Conservation (phyloP, 2,888 invertebrate genomes). For the Ormia ochracea region DNA sequence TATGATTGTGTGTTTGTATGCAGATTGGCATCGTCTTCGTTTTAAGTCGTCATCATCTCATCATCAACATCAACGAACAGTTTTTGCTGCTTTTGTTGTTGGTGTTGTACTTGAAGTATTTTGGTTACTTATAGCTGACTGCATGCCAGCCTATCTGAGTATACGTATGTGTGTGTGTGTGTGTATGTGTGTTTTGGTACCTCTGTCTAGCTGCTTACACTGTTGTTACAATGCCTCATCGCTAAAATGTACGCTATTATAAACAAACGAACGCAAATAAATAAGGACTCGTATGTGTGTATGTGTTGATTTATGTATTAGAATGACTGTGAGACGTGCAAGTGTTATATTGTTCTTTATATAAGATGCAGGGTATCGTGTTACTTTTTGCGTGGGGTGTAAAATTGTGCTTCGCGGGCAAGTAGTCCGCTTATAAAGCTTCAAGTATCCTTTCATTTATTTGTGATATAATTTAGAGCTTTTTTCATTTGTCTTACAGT, state of each 20-base stretch:
- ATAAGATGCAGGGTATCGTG: constrained; percentile 33
- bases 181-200: neutral
- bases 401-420: constrained; percentile 50
- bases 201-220: no score
- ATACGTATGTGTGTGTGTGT: neutral
- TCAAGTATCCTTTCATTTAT: constrained; percentile 17
- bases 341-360: constrained; percentile 29
- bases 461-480: neutral
- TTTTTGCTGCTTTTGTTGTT: constrained; percentile 21
- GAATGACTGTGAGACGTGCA: neutral
- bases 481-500: neutral
- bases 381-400: constrained; percentile 44
- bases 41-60: constrained; percentile 4
- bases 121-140: neutral
- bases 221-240: neutral
- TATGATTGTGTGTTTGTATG: no score
- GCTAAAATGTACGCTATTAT: neutral
- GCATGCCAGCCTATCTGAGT: no score
- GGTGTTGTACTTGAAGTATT: constrained; percentile 13
- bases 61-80: neutral
- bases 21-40: constrained; percentile 32
- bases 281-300: neutral
- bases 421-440: constrained; percentile 26
- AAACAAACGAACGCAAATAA: neutral
- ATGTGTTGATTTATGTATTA: neutral